Evolutionary conservation across 2,113 vertebrate genomes (phyloP).

Genomic region (Tupaia tana): DNA sequence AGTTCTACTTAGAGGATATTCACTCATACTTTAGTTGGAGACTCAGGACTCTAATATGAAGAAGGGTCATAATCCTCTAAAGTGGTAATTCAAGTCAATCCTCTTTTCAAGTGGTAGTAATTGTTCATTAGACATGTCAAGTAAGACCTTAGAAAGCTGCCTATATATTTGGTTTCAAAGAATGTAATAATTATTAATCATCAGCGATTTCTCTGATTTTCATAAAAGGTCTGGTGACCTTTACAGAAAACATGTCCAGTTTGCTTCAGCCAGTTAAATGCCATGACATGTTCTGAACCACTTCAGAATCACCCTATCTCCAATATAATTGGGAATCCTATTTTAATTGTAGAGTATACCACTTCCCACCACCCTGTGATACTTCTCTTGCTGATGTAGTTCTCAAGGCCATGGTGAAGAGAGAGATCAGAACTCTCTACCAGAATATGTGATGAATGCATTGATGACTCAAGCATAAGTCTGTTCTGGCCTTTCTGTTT

Average conservation of each 20-base stretch:
- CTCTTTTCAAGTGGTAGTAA: not conserved
- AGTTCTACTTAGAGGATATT: not conserved
- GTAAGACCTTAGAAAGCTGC: not conserved
- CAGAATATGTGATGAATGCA: not conserved
- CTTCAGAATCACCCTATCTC: not conserved
- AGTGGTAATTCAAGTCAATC: not conserved
- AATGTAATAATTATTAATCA: not conserved
- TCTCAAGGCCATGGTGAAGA: not conserved
- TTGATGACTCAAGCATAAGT: not conserved
- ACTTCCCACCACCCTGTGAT: not conserved
- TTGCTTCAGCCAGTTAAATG: not conserved
- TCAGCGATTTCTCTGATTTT: not conserved
- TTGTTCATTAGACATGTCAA: not conserved
- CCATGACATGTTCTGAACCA: not conserved
- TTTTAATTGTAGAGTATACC: not conserved
- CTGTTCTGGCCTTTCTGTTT: not conserved
- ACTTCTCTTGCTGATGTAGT: not conserved
- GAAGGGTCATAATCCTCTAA: not conserved
- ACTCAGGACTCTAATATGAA: not conserved
- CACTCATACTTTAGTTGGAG: not conserved
- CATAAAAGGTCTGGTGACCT: not conserved
- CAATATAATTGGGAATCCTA: not conserved
- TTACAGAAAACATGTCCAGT: not conserved
- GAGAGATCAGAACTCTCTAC: not conserved
- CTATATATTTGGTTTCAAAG: not conserved